Conservation (phyloP, 2,888 invertebrate genomes). For the Sthenelais limicola region DNA sequence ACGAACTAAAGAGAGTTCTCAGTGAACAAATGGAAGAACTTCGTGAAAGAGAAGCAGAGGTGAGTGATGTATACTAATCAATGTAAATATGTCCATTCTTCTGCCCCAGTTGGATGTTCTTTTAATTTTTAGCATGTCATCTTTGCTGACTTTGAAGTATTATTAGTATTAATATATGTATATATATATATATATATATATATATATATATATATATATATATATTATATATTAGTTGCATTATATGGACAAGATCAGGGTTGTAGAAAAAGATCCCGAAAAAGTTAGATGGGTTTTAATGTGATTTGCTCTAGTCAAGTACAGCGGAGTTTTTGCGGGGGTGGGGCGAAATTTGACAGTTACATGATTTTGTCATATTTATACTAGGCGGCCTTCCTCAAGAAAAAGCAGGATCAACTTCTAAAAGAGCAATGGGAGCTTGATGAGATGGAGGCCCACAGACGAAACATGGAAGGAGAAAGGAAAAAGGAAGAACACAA, state of each 20-base stretch:
- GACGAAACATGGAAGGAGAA: conserved; percentile 60
- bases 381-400: conserved; percentile 61
- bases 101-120: too few species aligned
- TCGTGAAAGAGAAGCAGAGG: conserved; percentile 66
- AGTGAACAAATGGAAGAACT: conserved; percentile 68
- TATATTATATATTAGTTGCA: background rate
- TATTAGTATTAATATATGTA: background rate
- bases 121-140: too few species aligned
- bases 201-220: background rate
- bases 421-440: conserved; percentile 66
- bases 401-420: conserved; percentile 63
- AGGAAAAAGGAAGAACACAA: conserved; percentile 67
- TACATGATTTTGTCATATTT: too few species aligned
- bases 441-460: conserved; percentile 61
- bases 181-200: background rate
- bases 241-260: background rate
- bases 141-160: background rate
- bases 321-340: too few species aligned
- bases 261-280: too few species aligned
- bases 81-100: too few species aligned
- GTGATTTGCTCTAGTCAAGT: too few species aligned
- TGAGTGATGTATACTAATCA: conserved; percentile 43
- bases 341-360: too few species aligned
- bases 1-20: conserved; percentile 60
- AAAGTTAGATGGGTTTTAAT: too few species aligned